These are phyloP conservation scores for Glossosoma conforme DNA, from an alignment of 1,140 invertebrate species.

Conservation along the genomic window DNA sequence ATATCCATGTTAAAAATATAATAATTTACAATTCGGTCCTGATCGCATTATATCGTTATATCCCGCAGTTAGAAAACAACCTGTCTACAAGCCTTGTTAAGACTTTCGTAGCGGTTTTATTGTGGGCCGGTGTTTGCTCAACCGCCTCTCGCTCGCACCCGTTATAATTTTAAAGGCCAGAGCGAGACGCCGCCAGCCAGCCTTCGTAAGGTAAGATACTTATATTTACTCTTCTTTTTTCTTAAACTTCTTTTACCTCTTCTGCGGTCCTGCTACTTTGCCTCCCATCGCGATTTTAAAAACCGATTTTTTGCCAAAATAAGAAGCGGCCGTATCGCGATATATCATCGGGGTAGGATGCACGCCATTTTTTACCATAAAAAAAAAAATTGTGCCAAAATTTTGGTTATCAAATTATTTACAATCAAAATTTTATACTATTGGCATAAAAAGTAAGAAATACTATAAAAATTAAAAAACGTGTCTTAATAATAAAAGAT, in stretches of 20 bases:
- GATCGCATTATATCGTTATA: no score
- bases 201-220: slow-evolving; percentile 26
- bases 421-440: no score
- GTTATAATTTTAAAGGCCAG: slow-evolving; percentile 18
- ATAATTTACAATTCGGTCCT: no score
- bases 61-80: slow-evolving; percentile 15
- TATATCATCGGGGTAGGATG: background rate
- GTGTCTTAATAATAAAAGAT: no score
- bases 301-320: slow-evolving; percentile 10
- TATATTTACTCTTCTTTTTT: slow-evolving; percentile 18
- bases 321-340: background rate
- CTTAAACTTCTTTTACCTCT: no score
- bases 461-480: no score
- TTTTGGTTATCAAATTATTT: no score
- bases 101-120: slow-evolving; percentile 24
- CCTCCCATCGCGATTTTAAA: slow-evolving; percentile 26
- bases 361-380: background rate
- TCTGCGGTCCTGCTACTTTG: slow-evolving; percentile 10
- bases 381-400: background rate
- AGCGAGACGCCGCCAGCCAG: slow-evolving; percentile 8
- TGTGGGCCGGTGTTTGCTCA: slow-evolving; percentile 28
- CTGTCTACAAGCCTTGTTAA: slow-evolving; percentile 17
- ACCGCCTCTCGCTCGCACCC: slow-evolving; percentile 12
- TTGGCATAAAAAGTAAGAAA: no score
- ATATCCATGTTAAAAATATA: no score